Evolutionary conservation across 2,113 vertebrate species (phyloP), one percentile per base, ranked within the genome.

Genomic region (Puntigrus tetrazona): DNA sequence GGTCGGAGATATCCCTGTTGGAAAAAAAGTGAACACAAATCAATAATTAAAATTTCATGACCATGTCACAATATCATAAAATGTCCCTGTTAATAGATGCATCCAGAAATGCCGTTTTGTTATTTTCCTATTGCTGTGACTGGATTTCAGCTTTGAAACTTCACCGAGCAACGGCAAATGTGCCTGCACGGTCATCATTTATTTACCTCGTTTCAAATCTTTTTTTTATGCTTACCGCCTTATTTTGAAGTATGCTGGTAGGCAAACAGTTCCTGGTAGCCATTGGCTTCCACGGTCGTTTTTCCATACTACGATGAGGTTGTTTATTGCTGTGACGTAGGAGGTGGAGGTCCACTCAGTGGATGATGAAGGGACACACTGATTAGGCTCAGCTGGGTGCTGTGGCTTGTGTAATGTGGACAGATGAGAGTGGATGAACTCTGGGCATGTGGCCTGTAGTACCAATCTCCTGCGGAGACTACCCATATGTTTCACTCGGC

Each of bases 401-500:
- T 38, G 41, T 52, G 65, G 75, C 27, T 83, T 77, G 63, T 84
- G 77, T 81, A 74, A 70, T 59, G 45, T 77, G 25, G 47, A 73
- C 36, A 77, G 14, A 81, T 38, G 36, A 78, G 82, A 59, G 36
- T 82, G 55, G n/a, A 78, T 78, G 47, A 69, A 34, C 79, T 78
- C 79, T 72, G 59, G 84, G 80, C 81, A 45, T 63, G 50, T 75
- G 31, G 77, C 84, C 76, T 72, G 75, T 72, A 77, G 67, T 50
- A 52, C 20, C 81, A 81, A 69, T 57, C 50, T 81, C 87, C 81
- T 78, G 74, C 69, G 63, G 82, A 77, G 87, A 65, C 43, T 41
- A 27, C 34, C 78, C 87, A 88, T 88, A 88, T 88, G 85, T 75
- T 86, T 47, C 72, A 61, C 73, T 77, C 78, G 59, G 34, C 36